Evolutionary conservation across 2,888 invertebrate genomes (phyloP), one percentile per base, ranked within the genome.

Genomic region (Cerastoderma edule): DNA sequence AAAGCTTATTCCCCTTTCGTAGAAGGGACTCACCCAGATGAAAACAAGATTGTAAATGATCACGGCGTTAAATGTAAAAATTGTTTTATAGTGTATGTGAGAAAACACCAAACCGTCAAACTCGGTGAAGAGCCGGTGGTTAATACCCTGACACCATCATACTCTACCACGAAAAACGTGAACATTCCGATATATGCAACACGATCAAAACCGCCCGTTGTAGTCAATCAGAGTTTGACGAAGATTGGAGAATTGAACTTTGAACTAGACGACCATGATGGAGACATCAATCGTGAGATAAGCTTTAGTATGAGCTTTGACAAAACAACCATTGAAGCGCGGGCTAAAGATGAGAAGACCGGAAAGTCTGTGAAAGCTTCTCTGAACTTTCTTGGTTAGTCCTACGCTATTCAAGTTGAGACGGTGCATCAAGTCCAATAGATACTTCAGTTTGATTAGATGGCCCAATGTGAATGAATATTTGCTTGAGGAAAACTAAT

Each of bases 31-130:
- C n/a, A n/a, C n/a, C n/a, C n/a, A n/a, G n/a, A n/a, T n/a, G 46
- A 44, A 6, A 6, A 28, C 19, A 65, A 65, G 28, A 2, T 65
- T n/a, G 6, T 60, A 32, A 60, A 5, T n/a, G 60, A 60, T 13
- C 33, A 8, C 33, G 60, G 60, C 8, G 22, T 60, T 32, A n/a
- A 13, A n/a, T 60, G 60, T 60, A 32, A 30, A 2, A 35, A 32
- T 60, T 4, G 10, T 13, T 60, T 60, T 60, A 50, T n/a, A 50
- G 50, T 50, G 50, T 19, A 50, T 50, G 50, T 50, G 16, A 50
- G 22, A 50, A 50, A 22, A 22, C 6, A n/a, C 22, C 13, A 50
- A 6, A 19, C 22, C 6, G 50, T 50, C 22, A 50, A 13, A 16
- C 22, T 50, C 6, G 50, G 50, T n/a, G 16, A 50, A n/a, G 13